Percentiles rank a stretch among this genome's conserved stretches.
These are phyloP conservation scores for Entomyzon cyanotis DNA, from an alignment of 2,113 vertebrate species.

Conservation along the genomic window DNA sequence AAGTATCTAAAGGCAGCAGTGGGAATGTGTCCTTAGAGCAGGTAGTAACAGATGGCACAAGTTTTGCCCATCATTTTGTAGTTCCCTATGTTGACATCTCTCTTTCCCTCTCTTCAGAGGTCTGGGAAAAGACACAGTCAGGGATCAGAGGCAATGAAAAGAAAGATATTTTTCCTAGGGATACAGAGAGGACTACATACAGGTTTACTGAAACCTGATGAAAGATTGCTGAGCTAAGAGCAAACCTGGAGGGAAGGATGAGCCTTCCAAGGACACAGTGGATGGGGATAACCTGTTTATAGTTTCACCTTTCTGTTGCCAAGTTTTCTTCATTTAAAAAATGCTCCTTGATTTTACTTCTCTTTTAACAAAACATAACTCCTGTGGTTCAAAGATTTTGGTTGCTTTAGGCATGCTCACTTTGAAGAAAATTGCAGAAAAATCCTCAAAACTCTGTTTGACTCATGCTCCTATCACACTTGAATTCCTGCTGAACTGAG, in stretches of 20 bases:
- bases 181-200: background rate
- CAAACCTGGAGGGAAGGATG: background rate
- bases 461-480: background rate
- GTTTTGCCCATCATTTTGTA: background rate
- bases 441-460: background rate
- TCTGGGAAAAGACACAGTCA: background rate
- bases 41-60: background rate
- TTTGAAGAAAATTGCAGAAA: background rate
- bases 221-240: background rate
- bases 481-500: background rate
- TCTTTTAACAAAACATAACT: background rate
- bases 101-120: background rate
- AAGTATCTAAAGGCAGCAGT: background rate
- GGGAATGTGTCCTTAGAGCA: background rate
- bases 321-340: background rate
- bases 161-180: background rate
- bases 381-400: background rate
- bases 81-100: background rate
- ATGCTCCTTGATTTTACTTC: background rate
- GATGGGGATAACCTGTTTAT: background rate
- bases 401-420: background rate
- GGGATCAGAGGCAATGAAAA: background rate
- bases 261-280: background rate
- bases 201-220: background rate
- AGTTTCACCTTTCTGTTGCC: background rate